These are phyloP conservation scores for Agrenia bidenticulata DNA, from an alignment of 2,888 invertebrate genomes.

Conservation along the genomic window DNA sequence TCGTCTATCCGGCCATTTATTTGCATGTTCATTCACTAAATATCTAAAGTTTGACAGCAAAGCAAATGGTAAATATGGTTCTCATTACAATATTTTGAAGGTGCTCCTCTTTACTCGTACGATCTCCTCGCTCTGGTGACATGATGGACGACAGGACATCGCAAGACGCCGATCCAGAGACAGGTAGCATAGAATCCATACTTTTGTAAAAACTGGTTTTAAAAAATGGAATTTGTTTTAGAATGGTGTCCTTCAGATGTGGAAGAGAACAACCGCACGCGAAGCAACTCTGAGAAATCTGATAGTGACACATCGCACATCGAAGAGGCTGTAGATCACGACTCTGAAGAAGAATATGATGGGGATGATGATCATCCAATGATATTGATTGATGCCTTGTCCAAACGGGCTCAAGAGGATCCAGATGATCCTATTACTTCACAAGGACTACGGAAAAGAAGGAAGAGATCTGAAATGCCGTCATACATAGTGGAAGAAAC, in stretches of 20 bases:
- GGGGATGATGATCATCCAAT: constrained; percentile 10
- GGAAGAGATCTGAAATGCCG: constrained; percentile 24
- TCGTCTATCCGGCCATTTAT: too few relatives aligned
- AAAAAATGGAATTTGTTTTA: constrained; percentile 14
- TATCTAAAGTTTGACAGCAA: too few relatives aligned
- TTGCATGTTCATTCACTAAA: too few relatives aligned
- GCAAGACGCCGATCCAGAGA: constrained; percentile 42
- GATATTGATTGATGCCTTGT: neutral
- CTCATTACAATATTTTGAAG: constrained; percentile 54
- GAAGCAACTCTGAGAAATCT: constrained; percentile 48
- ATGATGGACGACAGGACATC: constrained; percentile 48
- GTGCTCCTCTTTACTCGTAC: constrained; percentile 74
- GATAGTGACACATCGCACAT: constrained; percentile 51
- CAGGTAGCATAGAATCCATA: constrained; percentile 30
- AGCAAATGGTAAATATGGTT: too few relatives aligned
- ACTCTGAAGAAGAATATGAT: constrained; percentile 44
- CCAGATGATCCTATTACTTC: constrained; percentile 20
- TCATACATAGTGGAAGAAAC: neutral
- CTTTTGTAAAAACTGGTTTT: neutral
- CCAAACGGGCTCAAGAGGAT: constrained; percentile 18
- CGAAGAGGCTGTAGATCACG: constrained; percentile 41
- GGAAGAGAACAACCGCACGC: constrained; percentile 39
- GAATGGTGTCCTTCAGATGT: constrained; percentile 48
- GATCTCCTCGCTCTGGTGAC: constrained; percentile 59
- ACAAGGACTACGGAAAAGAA: constrained; percentile 29